Conservation (phyloP, 2,797 vertebrate species). For the Molossus molossus region DNA sequence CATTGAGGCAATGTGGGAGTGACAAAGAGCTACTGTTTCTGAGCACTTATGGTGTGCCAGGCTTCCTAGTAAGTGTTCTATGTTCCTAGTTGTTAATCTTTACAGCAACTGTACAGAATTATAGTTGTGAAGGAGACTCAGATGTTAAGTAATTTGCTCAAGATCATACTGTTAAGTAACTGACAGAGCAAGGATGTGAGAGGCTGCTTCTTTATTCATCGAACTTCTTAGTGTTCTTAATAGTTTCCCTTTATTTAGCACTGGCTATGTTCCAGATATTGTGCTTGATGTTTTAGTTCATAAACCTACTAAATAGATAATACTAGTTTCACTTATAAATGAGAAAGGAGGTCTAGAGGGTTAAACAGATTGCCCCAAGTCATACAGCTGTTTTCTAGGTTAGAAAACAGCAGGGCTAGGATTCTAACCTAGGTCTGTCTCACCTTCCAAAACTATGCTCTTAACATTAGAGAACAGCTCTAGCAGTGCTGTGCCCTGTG, state of each 20-base stretch:
- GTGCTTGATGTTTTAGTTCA: neutral
- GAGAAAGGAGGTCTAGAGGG: neutral
- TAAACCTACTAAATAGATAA: conserved; percentile 3
- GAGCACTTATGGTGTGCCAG: neutral
- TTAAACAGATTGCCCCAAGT: neutral
- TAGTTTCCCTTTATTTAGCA: neutral
- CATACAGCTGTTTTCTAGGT: neutral
- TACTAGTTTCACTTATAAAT: neutral
- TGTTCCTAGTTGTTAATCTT: conserved; percentile 12
- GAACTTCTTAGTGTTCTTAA: neutral
- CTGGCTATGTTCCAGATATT: neutral
- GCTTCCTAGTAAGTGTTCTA: neutral
- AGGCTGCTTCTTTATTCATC: conserved; percentile 14
- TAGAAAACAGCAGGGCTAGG: neutral
- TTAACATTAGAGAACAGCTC: neutral
- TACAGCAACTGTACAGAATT: neutral
- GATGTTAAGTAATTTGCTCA: conserved; percentile 15
- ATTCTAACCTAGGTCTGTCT: neutral
- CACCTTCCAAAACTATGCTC: conserved; percentile 3
- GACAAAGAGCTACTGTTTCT: neutral
- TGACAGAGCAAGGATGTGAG: neutral
- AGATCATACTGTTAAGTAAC: neutral
- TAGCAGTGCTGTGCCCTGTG: neutral
- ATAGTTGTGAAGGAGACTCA: neutral
- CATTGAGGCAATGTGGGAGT: neutral